phyloP scores from a whole-genome alignment of 1,140 invertebrate genomes.

The Drosophila santomea region DNA sequence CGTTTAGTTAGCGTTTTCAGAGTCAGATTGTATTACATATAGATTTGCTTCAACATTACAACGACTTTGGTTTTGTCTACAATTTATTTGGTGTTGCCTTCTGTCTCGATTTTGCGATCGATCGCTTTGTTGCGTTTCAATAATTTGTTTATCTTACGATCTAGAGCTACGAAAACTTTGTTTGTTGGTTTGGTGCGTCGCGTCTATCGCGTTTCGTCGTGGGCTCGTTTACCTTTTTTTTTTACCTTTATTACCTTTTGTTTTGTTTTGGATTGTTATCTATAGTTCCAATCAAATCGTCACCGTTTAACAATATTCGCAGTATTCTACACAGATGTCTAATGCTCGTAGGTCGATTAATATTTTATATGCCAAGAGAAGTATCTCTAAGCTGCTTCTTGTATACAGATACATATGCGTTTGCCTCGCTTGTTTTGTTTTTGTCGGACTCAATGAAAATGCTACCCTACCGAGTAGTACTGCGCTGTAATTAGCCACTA shows the following conservation, averaged over 20 bases:
- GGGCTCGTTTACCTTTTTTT: slow-evolving; percentile 52
- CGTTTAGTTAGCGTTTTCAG: slow-evolving; percentile 7
- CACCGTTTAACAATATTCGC: slow-evolving; percentile 34
- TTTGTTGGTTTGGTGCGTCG: slow-evolving; percentile 5
- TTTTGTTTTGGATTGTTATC: slow-evolving; percentile 26
- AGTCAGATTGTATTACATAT: slow-evolving; percentile 34
- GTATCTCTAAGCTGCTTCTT: slow-evolving; percentile 1
- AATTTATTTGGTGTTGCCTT: slow-evolving; percentile 43
- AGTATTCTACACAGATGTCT: slow-evolving; percentile 21
- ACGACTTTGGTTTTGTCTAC: slow-evolving; percentile 51
- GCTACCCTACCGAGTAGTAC: slow-evolving; percentile 2
- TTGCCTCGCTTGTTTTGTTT: slow-evolving; percentile 9
- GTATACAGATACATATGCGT: slow-evolving; percentile 12
- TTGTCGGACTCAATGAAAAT: slow-evolving; percentile 3
- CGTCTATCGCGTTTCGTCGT: slow-evolving; percentile 34
- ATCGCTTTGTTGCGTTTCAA: slow-evolving; percentile 4
- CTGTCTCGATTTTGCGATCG: slow-evolving; percentile 13
- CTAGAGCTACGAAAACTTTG: slow-evolving; percentile 62
- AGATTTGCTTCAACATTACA: slow-evolving; percentile 57
- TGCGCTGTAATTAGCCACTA: slow-evolving; percentile 8
- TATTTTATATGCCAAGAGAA: slow-evolving; percentile 25
- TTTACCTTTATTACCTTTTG: slow-evolving; percentile 28
- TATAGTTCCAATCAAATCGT: slow-evolving; percentile 15
- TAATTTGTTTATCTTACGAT: slow-evolving; percentile 26
- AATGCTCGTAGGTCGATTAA: slow-evolving; percentile 20